Evolutionary conservation across 2,113 vertebrate species (phyloP), one percentile per base, ranked within the genome.

Genomic region (Gnathonemus echidnorhynchus): DNA sequence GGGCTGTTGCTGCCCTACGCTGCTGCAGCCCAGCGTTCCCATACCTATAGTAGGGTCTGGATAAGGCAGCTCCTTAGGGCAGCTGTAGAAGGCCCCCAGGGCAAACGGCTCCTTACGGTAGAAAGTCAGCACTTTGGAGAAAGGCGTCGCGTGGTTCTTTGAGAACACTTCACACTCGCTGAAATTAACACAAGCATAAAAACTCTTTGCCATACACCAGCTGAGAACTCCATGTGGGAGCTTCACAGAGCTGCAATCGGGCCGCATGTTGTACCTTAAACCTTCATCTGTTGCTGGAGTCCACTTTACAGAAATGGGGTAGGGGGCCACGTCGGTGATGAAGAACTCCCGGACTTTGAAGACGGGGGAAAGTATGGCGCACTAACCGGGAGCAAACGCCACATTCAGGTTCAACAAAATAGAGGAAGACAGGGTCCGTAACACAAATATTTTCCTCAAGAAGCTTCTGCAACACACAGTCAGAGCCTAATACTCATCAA

Each of bases 301-400:
- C 98, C 98, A 99, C 91, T 97, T 97, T 92, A 99, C 92, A 89
- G 98, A 99, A 94, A 99, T 96, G n/a, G 98, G 96, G 90, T 98
- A 99, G 0, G 97, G 94, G 88, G 97, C 96, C 53, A 97, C 92
- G 70, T 99, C 98, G 84, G 98, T 98, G 95, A 98, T 99, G 88
- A 97, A 98, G 93, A 99, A 99, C 74, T 99, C 98, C 84, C 98
- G 96, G 89, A 99, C 98, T 98, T 99, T 99, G 96, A 99, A 99
- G 85, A 98, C 98, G 66, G 98, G 98, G 1, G 98, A 99, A 90
- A 99, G 94, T 90, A 99, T 99, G 39, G 98, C 98, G 93, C 98
- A 99, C 98, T 99, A 91, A 89, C 94, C 91, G 86, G 56, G 27
- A 89, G 15, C 1, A 50, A 35, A 31, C 21, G 11, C 4, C 21